Percentiles rank a stretch among this genome's conserved stretches.
These are phyloP conservation scores for Siphonodentalium dalli DNA, from an alignment of 2,888 invertebrate genomes.

Conservation along the genomic window DNA sequence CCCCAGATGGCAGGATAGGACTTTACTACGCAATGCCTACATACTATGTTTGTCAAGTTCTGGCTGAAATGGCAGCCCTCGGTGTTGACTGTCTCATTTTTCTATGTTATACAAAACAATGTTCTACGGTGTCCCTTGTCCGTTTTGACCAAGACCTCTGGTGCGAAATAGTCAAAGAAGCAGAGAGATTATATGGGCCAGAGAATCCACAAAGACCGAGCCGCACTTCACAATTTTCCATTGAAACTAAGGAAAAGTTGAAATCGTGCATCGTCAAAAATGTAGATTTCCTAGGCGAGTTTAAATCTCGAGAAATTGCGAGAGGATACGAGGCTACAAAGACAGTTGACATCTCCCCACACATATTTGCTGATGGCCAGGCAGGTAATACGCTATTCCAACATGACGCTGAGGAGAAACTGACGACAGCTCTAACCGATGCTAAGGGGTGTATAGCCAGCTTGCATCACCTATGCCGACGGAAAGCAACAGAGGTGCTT, in stretches of 20 bases:
- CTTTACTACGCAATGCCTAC: slow-evolving; percentile 16
- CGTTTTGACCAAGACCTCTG: not conserved
- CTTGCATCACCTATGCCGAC: slow-evolving; percentile 7
- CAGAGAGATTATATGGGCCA: not conserved
- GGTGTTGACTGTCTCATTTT: slow-evolving; percentile 4
- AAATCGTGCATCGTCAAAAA: not conserved
- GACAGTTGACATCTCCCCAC: no score
- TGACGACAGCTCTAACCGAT: not conserved
- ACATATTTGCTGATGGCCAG: no score
- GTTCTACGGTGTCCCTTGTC: slow-evolving; percentile 14
- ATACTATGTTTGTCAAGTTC: slow-evolving; percentile 8
- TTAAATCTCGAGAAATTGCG: slow-evolving; percentile 1
- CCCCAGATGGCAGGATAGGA: not conserved
- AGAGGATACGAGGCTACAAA: not conserved
- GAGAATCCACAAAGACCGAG: not conserved
- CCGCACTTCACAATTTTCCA: not conserved
- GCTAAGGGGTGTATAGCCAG: not conserved
- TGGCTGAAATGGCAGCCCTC: slow-evolving; percentile 21
- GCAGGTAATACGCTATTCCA: no score
- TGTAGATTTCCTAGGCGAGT: slow-evolving; percentile 7
- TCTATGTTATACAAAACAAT: slow-evolving; percentile 17
- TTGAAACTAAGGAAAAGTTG: not conserved
- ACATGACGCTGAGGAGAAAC: no score
- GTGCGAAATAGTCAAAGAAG: not conserved
- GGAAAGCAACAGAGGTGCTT: slow-evolving; percentile 18